Conservation (phyloP, 2,113 vertebrate species). For the Trichechus manatus region DNA sequence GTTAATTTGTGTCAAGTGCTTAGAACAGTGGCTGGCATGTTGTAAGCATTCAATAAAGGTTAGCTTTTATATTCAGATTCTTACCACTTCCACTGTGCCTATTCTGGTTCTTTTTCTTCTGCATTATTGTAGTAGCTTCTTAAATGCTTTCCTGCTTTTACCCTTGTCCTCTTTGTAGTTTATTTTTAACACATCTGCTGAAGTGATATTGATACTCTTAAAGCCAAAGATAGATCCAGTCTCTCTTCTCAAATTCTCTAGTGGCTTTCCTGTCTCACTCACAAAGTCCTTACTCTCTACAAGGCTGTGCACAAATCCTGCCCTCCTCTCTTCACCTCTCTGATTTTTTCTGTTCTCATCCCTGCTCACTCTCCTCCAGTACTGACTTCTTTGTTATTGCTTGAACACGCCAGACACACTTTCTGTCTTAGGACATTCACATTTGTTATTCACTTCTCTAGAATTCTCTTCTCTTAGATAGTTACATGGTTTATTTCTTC, state of each 20-base stretch:
- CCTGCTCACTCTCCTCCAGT: not conserved
- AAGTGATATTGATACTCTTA: not conserved
- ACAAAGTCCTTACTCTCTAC: not conserved
- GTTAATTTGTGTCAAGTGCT: constrained; percentile 4
- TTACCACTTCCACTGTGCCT: not conserved
- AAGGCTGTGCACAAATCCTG: not conserved
- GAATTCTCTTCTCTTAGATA: not conserved
- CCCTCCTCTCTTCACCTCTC: not conserved
- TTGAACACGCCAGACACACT: not conserved
- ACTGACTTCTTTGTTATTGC: not conserved
- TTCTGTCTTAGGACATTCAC: not conserved
- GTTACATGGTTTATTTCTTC: not conserved
- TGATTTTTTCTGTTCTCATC: not conserved
- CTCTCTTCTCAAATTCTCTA: not conserved
- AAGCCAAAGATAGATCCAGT: not conserved
- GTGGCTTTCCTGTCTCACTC: not conserved
- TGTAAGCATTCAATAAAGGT: not conserved
- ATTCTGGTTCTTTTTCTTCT: not conserved
- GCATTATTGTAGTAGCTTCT: not conserved
- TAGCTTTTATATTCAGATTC: constrained; percentile 23
- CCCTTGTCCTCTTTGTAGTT: not conserved
- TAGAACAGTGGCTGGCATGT: not conserved
- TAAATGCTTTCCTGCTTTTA: constrained; percentile 4
- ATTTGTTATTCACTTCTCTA: not conserved
- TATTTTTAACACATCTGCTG: not conserved